These are phyloP conservation scores for Todiramphus chloris DNA, from an alignment of 2,113 vertebrate species.

Conservation along the genomic window DNA sequence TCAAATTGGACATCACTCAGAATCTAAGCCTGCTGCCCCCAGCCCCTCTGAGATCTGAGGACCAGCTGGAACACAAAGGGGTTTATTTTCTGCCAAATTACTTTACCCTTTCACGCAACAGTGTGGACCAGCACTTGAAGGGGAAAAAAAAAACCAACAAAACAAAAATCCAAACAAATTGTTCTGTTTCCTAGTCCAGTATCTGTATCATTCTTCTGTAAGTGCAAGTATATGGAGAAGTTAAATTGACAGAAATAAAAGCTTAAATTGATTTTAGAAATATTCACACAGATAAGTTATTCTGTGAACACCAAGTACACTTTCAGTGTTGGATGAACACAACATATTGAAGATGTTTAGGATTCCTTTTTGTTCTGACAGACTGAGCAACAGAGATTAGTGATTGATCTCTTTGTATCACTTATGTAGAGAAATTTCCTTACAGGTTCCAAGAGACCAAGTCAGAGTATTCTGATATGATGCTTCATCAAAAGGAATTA, in stretches of 20 bases:
- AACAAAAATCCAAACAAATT: too few relatives aligned
- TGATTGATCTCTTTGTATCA: not conserved
- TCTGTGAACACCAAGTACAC: not conserved
- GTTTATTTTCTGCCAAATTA: too few relatives aligned
- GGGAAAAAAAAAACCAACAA: not conserved
- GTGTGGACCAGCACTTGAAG: not conserved
- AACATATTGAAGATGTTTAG: not conserved
- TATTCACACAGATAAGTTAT: not conserved
- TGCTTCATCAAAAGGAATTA: not conserved
- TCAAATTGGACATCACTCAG: too few relatives aligned
- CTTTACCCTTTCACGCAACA: too few relatives aligned
- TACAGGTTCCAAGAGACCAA: not conserved
- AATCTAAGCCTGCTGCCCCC: too few relatives aligned
- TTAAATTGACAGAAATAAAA: not conserved
- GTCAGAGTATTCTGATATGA: not conserved
- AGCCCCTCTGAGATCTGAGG: too few relatives aligned
- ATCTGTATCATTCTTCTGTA: not conserved
- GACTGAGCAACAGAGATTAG: not conserved
- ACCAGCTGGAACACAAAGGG: too few relatives aligned
- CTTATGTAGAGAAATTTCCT: not conserved
- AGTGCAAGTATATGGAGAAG: not conserved
- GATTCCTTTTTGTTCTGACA: not conserved
- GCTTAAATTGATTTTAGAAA: not conserved
- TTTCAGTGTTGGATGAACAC: not conserved
- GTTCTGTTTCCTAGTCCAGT: not conserved